Conservation (phyloP, 2,113 vertebrate genomes). For the Calonectris borealis region DNA sequence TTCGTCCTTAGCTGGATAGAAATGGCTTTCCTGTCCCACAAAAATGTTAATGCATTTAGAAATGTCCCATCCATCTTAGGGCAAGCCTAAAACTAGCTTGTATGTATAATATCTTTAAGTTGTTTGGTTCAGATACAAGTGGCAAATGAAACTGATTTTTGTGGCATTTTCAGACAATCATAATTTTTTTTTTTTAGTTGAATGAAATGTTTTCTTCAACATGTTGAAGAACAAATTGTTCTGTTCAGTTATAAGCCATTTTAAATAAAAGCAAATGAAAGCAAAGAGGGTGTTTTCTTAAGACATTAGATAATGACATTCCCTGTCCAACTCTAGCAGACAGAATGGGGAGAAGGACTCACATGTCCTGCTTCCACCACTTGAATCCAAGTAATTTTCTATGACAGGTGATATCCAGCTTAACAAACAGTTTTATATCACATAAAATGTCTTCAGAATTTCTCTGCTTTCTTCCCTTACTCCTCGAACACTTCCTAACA, state of each 20-base stretch:
- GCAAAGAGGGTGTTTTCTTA: neutral
- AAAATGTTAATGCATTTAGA: conserved; percentile 1
- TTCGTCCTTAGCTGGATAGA: neutral
- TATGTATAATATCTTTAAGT: neutral
- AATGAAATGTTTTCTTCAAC: neutral
- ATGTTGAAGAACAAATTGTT: neutral
- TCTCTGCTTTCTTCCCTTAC: neutral
- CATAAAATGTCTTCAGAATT: neutral
- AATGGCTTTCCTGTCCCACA: neutral
- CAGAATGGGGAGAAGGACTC: neutral
- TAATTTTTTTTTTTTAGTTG: neutral
- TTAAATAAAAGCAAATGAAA: neutral
- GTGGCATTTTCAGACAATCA: neutral
- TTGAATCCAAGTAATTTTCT: neutral
- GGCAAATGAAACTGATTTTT: neutral
- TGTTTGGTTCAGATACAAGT: neutral
- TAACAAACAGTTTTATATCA: neutral
- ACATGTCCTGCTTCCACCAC: neutral
- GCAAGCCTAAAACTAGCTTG: neutral
- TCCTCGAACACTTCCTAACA: neutral
- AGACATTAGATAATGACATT: neutral
- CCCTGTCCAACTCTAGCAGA: neutral
- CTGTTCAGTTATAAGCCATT: neutral
- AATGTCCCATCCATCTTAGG: neutral
- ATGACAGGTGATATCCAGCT: neutral